phyloP scores from a whole-genome alignment of 1,140 invertebrate species.

The Magallana ariakensis region DNA sequence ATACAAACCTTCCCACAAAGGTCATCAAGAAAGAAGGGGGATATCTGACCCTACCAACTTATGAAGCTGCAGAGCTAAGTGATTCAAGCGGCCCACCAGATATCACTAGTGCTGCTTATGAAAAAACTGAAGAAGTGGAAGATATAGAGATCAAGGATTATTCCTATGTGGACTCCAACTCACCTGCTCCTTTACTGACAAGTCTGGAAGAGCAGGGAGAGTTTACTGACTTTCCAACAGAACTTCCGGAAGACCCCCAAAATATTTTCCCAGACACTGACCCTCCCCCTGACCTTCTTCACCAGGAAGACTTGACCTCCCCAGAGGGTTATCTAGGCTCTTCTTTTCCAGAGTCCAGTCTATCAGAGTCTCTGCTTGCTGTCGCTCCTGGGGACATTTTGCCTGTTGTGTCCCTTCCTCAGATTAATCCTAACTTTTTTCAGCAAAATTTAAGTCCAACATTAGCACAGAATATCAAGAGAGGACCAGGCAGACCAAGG shows the following conservation, averaged over 20 bases:
- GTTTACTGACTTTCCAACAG: constrained; percentile 43
- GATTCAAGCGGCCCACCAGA: constrained; percentile 54
- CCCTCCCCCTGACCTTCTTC: constrained; percentile 35
- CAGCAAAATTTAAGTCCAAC: background rate
- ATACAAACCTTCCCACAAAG: constrained; percentile 44
- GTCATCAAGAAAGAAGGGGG: constrained; percentile 1
- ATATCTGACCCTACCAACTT: constrained; percentile 21
- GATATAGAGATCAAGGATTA: constrained; percentile 39
- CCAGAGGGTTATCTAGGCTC: constrained; percentile 40
- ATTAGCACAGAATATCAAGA: constrained; percentile 44
- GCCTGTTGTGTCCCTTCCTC: constrained; percentile 49
- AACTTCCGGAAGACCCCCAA: constrained; percentile 42
- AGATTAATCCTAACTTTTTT: constrained; percentile 43
- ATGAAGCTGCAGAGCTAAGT: constrained; percentile 44
- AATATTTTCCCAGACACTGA: constrained; percentile 41
- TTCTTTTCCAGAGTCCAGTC: constrained; percentile 47
- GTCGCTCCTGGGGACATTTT: constrained; percentile 59
- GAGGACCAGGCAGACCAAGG: constrained; percentile 63
- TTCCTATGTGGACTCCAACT: constrained; percentile 31
- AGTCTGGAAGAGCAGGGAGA: constrained; percentile 43
- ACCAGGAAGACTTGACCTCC: constrained; percentile 37
- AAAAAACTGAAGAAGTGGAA: constrained; percentile 40
- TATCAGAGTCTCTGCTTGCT: constrained; percentile 48
- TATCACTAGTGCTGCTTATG: constrained; percentile 51
- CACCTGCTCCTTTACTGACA: constrained; percentile 24